These are phyloP conservation scores for Neoitamus cyanurus DNA, from an alignment of 2,888 invertebrate genomes.

Conservation along the genomic window DNA sequence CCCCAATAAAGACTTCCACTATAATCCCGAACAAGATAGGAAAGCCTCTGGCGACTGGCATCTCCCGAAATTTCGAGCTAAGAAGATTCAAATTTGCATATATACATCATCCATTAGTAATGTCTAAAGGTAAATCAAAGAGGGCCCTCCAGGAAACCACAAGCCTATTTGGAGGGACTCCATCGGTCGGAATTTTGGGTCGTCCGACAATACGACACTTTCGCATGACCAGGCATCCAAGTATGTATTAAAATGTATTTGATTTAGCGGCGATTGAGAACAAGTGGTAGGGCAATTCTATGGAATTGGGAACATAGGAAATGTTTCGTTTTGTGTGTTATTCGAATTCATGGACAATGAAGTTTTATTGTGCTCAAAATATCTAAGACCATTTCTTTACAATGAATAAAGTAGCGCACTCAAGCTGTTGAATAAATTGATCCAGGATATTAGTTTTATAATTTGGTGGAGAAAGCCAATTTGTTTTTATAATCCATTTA, in stretches of 20 bases:
- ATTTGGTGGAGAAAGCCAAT: no score
- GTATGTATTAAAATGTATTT: background rate
- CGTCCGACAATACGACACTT: background rate
- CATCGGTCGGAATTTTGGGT: background rate
- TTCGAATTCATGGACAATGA: no score
- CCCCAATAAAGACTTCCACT: background rate
- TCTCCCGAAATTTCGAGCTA: background rate
- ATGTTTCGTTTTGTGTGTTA: background rate
- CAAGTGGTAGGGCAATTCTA: no score
- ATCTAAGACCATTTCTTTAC: no score
- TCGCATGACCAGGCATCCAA: background rate
- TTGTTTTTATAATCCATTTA: no score
- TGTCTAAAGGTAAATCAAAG: background rate
- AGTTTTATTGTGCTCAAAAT: no score
- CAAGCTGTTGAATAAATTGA: no score
- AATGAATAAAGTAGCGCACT: background rate
- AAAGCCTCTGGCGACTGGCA: background rate
- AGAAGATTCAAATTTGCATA: background rate
- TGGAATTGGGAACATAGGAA: no score
- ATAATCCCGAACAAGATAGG: background rate
- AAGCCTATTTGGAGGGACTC: background rate
- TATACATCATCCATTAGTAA: conserved; percentile 1
- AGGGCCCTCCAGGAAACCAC: background rate
- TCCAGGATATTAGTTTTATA: no score
- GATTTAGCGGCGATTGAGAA: background rate